Percentiles rank a stretch among this genome's conserved stretches.
phyloP scores from a whole-genome alignment of 2,797 vertebrate genomes.

The Botia almorhae region DNA sequence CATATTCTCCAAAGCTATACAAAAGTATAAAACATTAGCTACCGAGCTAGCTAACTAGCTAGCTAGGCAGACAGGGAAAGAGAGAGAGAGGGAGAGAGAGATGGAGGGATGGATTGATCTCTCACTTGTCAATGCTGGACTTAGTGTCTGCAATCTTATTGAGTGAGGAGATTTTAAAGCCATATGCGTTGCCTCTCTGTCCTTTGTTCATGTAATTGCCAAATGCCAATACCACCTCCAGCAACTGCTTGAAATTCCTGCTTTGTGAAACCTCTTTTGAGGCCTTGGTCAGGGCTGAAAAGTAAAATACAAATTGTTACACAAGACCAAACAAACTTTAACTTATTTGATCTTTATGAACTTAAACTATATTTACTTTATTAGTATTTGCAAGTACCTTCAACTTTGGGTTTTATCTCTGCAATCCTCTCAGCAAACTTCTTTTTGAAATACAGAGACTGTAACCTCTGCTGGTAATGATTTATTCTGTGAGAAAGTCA shows the following conservation, averaged over 20 bases:
- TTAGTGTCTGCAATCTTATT: constrained; percentile 99
- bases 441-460: constrained; percentile 97
- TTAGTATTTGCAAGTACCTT: constrained; percentile 76
- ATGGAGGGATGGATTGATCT: not conserved
- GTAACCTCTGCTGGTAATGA: constrained; percentile 96
- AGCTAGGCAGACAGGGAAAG: not conserved
- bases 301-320: not conserved
- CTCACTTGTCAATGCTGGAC: constrained; percentile 99
- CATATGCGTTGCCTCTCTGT: constrained; percentile 95
- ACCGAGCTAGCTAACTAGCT: too few species aligned
- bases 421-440: constrained; percentile 98
- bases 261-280: constrained; percentile 92
- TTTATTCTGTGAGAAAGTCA: constrained; percentile 85
- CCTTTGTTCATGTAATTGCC: constrained; percentile 99
- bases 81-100: not conserved
- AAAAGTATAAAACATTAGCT: not conserved
- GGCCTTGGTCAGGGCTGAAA: constrained; percentile 85
- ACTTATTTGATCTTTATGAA: not conserved
- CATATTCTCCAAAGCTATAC: not conserved
- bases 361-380: constrained; percentile 36
- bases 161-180: constrained; percentile 96
- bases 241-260: constrained; percentile 88
- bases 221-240: constrained; percentile 98
- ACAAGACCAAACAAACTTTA: not conserved
- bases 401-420: constrained; percentile 97